These are phyloP conservation scores for Catocala fraxini DNA, from an alignment of 2,888 invertebrate species.

Conservation along the genomic window DNA sequence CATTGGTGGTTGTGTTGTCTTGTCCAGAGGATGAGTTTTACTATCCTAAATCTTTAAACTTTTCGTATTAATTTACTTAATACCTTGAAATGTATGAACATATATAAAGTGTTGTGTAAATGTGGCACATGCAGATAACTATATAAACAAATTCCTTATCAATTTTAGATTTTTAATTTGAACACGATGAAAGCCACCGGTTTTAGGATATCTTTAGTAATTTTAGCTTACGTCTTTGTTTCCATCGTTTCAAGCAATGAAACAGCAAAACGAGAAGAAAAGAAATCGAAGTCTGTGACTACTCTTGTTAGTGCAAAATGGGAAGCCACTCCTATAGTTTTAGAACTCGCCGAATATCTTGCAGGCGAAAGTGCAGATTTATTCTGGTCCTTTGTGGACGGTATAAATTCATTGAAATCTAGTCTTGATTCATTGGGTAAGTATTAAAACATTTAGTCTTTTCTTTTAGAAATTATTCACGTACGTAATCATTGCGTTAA, in stretches of 20 bases:
- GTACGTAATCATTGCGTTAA: too few relatives aligned
- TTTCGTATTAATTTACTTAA: conserved; percentile 31
- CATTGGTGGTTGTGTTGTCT: conserved; percentile 70
- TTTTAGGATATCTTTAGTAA: conserved; percentile 63
- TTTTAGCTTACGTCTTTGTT: conserved; percentile 63
- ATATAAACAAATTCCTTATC: conserved; percentile 19
- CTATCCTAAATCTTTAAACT: conserved; percentile 42
- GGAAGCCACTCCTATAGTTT: conserved; percentile 95
- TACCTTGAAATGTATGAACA: conserved; percentile 51
- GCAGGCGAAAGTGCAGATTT: conserved; percentile 93
- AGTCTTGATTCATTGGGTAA: conserved; percentile 89
- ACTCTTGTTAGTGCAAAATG: conserved; percentile 98
- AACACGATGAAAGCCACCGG: conserved; percentile 75
- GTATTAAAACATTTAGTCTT: conserved; percentile 31
- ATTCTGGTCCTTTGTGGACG: conserved; percentile 94
- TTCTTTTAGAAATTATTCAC: too few relatives aligned
- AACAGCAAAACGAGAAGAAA: conserved; percentile 70
- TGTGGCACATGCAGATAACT: conserved; percentile 47
- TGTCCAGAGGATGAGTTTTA: conserved; percentile 51
- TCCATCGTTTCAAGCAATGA: conserved; percentile 65
- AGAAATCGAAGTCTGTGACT: conserved; percentile 93
- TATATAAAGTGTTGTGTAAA: conserved; percentile 50
- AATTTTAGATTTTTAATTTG: conserved; percentile 19
- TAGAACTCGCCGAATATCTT: conserved; percentile 96
- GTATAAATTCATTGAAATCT: conserved; percentile 88